phyloP scores from a whole-genome alignment of 2,797 vertebrate species.

The Xenops minutus region DNA sequence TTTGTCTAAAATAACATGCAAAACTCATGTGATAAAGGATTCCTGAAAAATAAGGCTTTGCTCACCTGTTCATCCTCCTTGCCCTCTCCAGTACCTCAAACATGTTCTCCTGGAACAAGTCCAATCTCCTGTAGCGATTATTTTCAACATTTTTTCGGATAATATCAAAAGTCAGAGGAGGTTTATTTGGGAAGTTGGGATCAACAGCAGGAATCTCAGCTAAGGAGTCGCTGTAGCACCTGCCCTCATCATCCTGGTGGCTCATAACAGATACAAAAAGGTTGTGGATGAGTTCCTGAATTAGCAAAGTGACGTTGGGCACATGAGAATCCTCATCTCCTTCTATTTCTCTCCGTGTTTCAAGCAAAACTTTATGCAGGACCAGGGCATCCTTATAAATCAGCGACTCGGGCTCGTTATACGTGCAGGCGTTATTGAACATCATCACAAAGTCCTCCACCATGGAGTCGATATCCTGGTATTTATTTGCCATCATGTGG shows the following conservation, averaged over 20 bases:
- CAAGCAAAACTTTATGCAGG: slow-evolving; percentile 92
- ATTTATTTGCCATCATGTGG: slow-evolving; percentile 98
- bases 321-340: slow-evolving; percentile 92
- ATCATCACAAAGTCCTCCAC: slow-evolving; percentile 97
- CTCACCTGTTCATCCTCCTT: slow-evolving; percentile 91
- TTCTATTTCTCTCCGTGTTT: slow-evolving; percentile 92
- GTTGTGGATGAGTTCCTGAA: slow-evolving; percentile 96
- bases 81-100: slow-evolving; percentile 97
- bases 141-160: slow-evolving; percentile 92
- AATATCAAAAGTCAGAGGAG: slow-evolving; percentile 91
- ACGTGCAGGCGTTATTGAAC: slow-evolving; percentile 99
- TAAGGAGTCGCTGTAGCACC: slow-evolving; percentile 97
- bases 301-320: slow-evolving; percentile 91
- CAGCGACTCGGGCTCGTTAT: slow-evolving; percentile 96
- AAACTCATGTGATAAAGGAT: neutral
- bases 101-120: slow-evolving; percentile 98
- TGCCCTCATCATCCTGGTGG: slow-evolving; percentile 96
- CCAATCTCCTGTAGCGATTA: slow-evolving; percentile 89
- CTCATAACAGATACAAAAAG: slow-evolving; percentile 97
- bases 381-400: slow-evolving; percentile 97
- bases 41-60: neutral
- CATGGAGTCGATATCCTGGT: slow-evolving; percentile 96
- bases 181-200: slow-evolving; percentile 85
- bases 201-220: slow-evolving; percentile 93
- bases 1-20: neutral